Base-by-base conservation (phyloP, 2,888 invertebrate genomes). In the Tenthredo amoena region DNA sequence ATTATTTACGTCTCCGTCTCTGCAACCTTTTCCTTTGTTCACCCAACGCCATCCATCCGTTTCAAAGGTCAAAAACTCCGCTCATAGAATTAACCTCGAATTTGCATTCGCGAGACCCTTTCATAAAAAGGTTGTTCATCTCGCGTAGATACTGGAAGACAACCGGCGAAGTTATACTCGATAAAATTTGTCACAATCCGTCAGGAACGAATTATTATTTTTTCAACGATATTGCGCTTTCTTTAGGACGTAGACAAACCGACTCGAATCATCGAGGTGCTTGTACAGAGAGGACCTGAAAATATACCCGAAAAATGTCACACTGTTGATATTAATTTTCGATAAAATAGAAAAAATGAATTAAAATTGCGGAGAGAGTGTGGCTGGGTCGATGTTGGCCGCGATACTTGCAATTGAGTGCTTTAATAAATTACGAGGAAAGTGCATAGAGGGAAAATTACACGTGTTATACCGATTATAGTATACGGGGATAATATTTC, bases 11-110 rank as follows among this genome's bases (percentile, higher is more conserved):
- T 81, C 58, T 62, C 21, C 81, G 81, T 34, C 58, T 81, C 62
- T 3, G 21, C 62, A 58, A 62, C 81, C 81, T 62, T 81, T 62
- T 40, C 81, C 81, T 81, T 62, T 81, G 47, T 81, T 50, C 81
- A 40, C n/a, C 21, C 81, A 21, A 34, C 40, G 50, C 15, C 76
- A 62, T 81, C 62, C 55, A 81, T 62, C 37, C 40, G n/a, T 21
- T 40, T 50, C 58, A 40, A 62, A 81, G 81, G 81, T 81, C 62
- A 62, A 81, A 43, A 81, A 58, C 37, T 58, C 58, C 15, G 34
- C 81, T 34, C 40, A 37, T 62, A 81, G 40, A 77, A 55, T 77
- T 77, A 47, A n/a, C 55, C 77, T 40, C 18, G 18, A 40, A 81
- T 81, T 62, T 81, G n/a, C n/a, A 81, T 81, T 12, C 81, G 1